These are phyloP conservation scores for Anagrus nilaparvatae DNA, from an alignment of 1,140 invertebrate genomes.

Conservation along the genomic window DNA sequence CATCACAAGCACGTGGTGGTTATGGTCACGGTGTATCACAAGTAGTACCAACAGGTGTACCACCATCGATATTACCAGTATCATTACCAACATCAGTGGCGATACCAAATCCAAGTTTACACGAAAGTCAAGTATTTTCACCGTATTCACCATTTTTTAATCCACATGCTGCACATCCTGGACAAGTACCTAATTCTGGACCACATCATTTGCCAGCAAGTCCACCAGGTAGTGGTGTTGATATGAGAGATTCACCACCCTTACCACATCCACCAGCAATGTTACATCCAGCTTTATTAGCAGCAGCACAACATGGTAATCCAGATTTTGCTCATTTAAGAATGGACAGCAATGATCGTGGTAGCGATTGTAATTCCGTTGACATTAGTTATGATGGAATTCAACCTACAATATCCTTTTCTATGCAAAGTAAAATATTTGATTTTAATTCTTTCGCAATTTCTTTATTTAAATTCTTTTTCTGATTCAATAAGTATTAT, in stretches of 20 bases:
- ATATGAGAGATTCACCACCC: constrained; percentile 65
- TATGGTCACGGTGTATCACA: too few species aligned
- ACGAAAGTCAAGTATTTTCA: constrained; percentile 89
- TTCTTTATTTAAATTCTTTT: constrained; percentile 2
- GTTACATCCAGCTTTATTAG: constrained; percentile 66
- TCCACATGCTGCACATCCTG: constrained; percentile 43
- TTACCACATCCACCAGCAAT: constrained; percentile 69
- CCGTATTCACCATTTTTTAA: constrained; percentile 80
- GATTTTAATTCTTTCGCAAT: constrained; percentile 15
- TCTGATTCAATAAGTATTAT: too few species aligned
- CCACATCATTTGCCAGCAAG: constrained; percentile 45
- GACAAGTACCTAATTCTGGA: constrained; percentile 40
- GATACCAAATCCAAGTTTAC: constrained; percentile 89
- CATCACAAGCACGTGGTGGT: constrained; percentile 57
- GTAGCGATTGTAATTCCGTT: constrained; percentile 79
- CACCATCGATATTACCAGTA: constrained; percentile 75
- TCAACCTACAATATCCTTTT: constrained; percentile 92
- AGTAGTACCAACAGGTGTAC: too few species aligned
- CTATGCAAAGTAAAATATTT: too few species aligned
- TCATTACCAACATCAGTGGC: constrained; percentile 88
- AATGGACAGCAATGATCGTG: constrained; percentile 73
- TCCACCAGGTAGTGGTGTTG: constrained; percentile 52
- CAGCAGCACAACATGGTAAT: constrained; percentile 67
- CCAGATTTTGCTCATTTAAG: constrained; percentile 63
- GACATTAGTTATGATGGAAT: constrained; percentile 81